Evolutionary conservation across 2,888 invertebrate genomes (phyloP).

Genomic region (Trachelus stipa): DNA sequence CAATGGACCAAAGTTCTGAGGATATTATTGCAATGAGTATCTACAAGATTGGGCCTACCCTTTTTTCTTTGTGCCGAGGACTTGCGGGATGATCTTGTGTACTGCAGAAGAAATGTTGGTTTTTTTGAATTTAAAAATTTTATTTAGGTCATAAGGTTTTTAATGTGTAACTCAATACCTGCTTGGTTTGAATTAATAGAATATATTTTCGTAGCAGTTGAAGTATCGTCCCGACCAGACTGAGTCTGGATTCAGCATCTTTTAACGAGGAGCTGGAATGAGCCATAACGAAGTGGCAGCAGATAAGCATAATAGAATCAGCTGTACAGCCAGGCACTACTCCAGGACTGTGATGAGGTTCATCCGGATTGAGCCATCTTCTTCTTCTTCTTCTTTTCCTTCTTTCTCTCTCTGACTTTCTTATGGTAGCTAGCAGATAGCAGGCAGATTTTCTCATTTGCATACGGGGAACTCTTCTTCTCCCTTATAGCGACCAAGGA

Average conservation of each 20-base stretch:
- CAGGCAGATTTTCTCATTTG: neutral
- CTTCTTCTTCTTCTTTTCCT: neutral
- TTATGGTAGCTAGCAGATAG: neutral
- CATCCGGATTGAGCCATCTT: neutral
- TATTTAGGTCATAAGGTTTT: neutral
- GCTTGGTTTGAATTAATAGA: neutral
- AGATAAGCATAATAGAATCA: constrained; percentile 5
- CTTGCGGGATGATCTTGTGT: neutral
- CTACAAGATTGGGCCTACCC: neutral
- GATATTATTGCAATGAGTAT: neutral
- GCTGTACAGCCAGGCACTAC: neutral
- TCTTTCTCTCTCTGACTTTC: neutral
- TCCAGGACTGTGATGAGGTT: neutral
- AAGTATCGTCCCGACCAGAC: neutral
- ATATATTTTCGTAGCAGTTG: neutral
- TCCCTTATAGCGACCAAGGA: neutral
- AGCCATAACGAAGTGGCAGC: constrained; percentile 2
- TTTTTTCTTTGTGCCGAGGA: neutral
- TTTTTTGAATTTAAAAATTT: neutral
- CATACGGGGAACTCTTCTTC: neutral
- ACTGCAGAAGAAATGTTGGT: neutral
- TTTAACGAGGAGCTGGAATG: constrained; percentile 1
- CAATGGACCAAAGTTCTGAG: neutral
- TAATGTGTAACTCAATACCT: neutral
- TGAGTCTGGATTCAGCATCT: neutral